Evolutionary conservation across 1,140 invertebrate species (phyloP).

Genomic region (Muscidifurax raptorellus): DNA sequence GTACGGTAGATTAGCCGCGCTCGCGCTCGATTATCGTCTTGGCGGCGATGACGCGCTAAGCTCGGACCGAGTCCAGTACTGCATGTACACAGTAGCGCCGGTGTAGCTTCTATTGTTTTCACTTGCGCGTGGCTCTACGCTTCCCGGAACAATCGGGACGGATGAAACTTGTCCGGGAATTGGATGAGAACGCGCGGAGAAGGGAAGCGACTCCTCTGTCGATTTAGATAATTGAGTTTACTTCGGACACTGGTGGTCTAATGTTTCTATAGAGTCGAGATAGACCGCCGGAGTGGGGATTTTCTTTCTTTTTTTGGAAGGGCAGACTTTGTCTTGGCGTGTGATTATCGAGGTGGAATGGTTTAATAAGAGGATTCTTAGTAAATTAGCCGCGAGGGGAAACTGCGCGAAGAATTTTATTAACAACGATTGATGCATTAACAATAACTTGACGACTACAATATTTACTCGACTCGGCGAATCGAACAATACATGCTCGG

Average conservation of each 20-base stretch:
- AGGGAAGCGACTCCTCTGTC: conserved; percentile 4
- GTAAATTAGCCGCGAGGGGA: background rate
- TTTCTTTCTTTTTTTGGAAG: conserved; percentile 11
- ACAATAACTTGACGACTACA: conserved; percentile 23
- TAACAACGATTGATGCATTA: background rate
- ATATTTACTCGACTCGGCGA: conserved; percentile 31
- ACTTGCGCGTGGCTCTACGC: conserved; percentile 17
- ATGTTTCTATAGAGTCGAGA: background rate
- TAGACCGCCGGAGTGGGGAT: background rate
- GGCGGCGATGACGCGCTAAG: conserved; percentile 12
- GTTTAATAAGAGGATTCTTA: background rate
- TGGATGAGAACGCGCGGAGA: background rate
- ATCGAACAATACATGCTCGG: conserved; percentile 3
- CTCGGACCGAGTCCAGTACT: background rate
- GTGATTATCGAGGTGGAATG: background rate
- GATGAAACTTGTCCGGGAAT: conserved; percentile 32
- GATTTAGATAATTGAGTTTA: conserved; percentile 53
- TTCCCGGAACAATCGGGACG: conserved; percentile 33
- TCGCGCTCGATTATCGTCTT: conserved; percentile 45
- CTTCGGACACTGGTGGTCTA: conserved; percentile 14
- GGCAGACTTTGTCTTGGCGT: background rate
- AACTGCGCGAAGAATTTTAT: too few relatives aligned
- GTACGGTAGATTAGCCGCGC: conserved; percentile 47
- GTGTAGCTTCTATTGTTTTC: conserved; percentile 46
- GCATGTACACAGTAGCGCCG: background rate